Conservation (phyloP, 1,140 invertebrate genomes). For the Bombus terrestris region DNA sequence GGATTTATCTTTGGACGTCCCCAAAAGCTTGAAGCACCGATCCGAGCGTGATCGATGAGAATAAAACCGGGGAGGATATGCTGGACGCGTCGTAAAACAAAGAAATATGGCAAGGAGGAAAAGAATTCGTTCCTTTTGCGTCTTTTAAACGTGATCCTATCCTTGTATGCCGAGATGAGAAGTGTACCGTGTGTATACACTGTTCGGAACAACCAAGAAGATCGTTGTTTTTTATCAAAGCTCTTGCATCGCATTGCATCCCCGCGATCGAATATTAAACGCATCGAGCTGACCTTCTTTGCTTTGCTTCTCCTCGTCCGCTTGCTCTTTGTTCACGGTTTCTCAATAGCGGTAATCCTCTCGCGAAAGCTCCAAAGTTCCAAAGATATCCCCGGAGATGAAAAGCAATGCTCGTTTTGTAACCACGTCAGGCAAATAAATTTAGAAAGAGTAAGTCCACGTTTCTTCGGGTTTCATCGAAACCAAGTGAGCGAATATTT, state of each 20-base stretch:
- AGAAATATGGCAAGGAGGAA: neutral
- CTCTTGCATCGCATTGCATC: neutral
- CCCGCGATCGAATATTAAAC: slow-evolving; percentile 34
- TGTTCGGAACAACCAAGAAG: neutral
- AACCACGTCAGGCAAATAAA: slow-evolving; percentile 50
- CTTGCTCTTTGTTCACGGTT: slow-evolving; percentile 30
- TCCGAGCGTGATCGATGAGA: slow-evolving; percentile 29
- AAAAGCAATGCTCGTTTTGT: slow-evolving; percentile 50
- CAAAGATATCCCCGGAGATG: slow-evolving; percentile 51
- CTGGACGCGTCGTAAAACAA: neutral
- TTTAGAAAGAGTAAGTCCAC: slow-evolving; percentile 25
- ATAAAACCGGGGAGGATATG: neutral
- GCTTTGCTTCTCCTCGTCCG: neutral
- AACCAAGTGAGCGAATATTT: slow-evolving; percentile 4
- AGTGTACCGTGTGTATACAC: neutral
- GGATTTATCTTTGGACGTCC: slow-evolving; percentile 42
- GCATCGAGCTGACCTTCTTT: neutral
- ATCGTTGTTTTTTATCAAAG: neutral
- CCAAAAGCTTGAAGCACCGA: neutral
- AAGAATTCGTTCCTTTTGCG: neutral
- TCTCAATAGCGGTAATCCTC: slow-evolving; percentile 57
- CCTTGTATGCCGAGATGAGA: neutral
- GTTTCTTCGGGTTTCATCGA: slow-evolving; percentile 13
- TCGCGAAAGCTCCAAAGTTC: slow-evolving; percentile 47
- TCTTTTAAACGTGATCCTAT: neutral